Evolutionary conservation across 2,113 vertebrate genomes (phyloP), one percentile per base, ranked within the genome.

Genomic region (Semnornis frantzii): DNA sequence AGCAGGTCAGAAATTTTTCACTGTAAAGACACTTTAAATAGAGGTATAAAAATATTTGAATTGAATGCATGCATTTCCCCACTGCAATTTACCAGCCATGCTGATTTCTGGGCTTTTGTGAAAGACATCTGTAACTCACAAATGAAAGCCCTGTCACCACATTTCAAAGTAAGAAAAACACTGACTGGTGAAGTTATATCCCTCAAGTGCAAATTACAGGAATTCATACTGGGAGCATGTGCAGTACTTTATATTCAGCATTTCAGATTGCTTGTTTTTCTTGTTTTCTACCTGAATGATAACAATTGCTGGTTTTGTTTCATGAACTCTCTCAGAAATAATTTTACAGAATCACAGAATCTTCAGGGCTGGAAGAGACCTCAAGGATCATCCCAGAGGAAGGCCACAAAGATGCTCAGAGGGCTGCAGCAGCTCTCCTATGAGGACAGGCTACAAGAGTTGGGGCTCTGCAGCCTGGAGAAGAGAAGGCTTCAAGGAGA

Each of bases 81-180:
- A 88, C 88, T 90, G 70, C 69, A 93, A 68, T 71, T 84, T 57
- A 54, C 76, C 31, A 93, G 54, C 42, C 57, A 72, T 8, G 76
- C 12, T 30, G 27, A 87, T 72, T 82, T 85, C 28, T 62, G 13
- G 1, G 11, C 1, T 60, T 72, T 87, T 69, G 37, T 80, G n/a
- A 76, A 85, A 92, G 16, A 24, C 18, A 24, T 13, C 24, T 52
- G 3, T 24, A 85, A 39, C 37, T 81, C 72, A 50, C 11, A 75
- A 77, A 70, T 15, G 58, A 70, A 90, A 75, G 11, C 18, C 24
- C 18, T 5, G 1, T 37, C 30, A 86, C 46, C 58, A 58, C 73
- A 74, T 92, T 85, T 94, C 82, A 93, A 58, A 55, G 44, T 42
- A 72, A 72, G 30, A 84, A 81, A 96, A 96, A 91, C 33, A 88